phyloP scores from a whole-genome alignment of 2,113 vertebrate genomes.

The Sardina pilchardus region DNA sequence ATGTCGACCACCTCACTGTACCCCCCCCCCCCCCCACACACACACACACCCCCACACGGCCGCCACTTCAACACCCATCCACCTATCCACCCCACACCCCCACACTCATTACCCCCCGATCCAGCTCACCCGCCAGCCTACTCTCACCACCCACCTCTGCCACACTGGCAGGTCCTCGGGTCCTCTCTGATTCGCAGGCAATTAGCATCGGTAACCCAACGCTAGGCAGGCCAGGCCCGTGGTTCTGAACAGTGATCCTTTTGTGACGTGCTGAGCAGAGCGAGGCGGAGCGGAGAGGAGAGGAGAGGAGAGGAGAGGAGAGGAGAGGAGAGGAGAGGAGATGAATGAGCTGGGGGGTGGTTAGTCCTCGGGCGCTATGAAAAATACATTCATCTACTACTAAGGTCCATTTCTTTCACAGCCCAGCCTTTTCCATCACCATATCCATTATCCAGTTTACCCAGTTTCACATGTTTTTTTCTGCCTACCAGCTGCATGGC shows the following conservation, averaged over 20 bases:
- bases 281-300: too few species aligned
- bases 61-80: neutral
- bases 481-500: slow-evolving; percentile 1
- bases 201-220: slow-evolving; percentile 34
- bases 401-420: neutral
- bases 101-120: neutral
- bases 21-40: neutral
- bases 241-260: slow-evolving; percentile 24
- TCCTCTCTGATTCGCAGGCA: slow-evolving; percentile 8
- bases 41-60: neutral
- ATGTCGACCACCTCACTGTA: slow-evolving; percentile 10
- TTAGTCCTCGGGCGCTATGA: neutral
- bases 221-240: slow-evolving; percentile 11
- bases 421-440: neutral
- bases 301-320: too few species aligned
- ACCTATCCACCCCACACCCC: neutral
- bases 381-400: neutral
- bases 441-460: too few species aligned
- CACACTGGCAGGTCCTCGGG: neutral
- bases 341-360: neutral
- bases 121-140: neutral
- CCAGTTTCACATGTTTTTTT: neutral
- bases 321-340: too few species aligned
- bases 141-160: slow-evolving; percentile 5
- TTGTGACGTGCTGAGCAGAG: neutral